These are phyloP conservation scores for Blastobasis adustella DNA, from an alignment of 2,888 invertebrate genomes.

Conservation along the genomic window DNA sequence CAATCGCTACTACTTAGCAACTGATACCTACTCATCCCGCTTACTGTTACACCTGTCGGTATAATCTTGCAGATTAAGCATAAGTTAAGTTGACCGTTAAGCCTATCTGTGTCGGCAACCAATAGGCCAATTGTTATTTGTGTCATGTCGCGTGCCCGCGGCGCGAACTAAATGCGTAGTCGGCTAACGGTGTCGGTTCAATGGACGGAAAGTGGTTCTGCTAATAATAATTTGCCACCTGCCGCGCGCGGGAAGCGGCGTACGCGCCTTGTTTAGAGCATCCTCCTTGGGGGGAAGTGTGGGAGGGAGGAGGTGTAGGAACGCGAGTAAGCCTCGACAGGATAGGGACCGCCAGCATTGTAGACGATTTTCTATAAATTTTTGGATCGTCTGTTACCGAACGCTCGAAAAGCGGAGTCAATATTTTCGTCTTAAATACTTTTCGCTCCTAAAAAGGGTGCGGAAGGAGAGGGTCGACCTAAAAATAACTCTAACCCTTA, in stretches of 20 bases:
- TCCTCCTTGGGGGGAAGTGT: conserved; percentile 29
- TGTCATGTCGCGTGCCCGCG: conserved; percentile 55
- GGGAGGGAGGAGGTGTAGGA: conserved; percentile 18
- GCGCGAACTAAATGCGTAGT: conserved; percentile 65
- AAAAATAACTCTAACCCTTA: conserved; percentile 1
- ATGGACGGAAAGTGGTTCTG: conserved; percentile 61
- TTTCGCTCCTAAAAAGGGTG: no score
- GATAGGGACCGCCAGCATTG: no score
- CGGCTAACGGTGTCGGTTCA: conserved; percentile 68
- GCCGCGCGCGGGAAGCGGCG: conserved; percentile 47
- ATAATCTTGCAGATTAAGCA: conserved; percentile 13
- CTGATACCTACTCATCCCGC: conserved; percentile 1
- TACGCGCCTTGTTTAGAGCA: conserved; percentile 34
- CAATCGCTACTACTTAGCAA: no score
- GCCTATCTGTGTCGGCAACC: conserved; percentile 25
- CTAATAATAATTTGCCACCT: conserved; percentile 66
- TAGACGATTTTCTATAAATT: no score
- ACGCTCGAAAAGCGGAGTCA: no score
- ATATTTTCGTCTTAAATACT: no score
- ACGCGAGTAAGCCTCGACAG: neutral
- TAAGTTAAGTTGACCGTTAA: conserved; percentile 25
- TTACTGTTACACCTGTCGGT: conserved; percentile 16
- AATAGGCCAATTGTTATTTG: conserved; percentile 63
- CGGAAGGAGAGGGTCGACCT: no score
- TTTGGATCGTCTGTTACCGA: no score